Evolutionary conservation across 1,140 invertebrate species (phyloP), one percentile per base, ranked within the genome.

Genomic region (Phymastichus coffea): DNA sequence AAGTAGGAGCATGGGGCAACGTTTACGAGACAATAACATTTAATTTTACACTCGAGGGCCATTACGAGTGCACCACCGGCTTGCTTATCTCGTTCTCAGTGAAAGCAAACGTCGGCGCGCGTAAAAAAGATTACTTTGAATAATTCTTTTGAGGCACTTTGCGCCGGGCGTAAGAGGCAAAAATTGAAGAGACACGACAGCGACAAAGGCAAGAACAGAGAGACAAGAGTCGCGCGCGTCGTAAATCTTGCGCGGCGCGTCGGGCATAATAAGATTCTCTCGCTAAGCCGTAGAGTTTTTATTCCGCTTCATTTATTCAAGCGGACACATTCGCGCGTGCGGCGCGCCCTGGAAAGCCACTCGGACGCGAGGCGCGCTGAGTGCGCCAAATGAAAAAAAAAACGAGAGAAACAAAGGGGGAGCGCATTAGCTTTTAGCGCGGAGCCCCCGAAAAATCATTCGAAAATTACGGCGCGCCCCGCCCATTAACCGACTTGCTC

Each of bases 381-480:
- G n/a, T n/a, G n/a, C n/a, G n/a, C n/a, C n/a, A n/a, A n/a, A n/a
- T n/a, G n/a, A n/a, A n/a, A n/a, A n/a, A 67, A 66, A 63, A 65
- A 60, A 66, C 37, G 64, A 63, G 63, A 63, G 61, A 62, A 52
- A 63, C 30, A 57, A 55, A 43, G 17, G 47, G 25, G 30, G 40
- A 47, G 41, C 51, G 65, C 72, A 70, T 73, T 71, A 71, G 73
- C 73, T 75, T 76, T 76, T 73, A 76, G 68, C 68, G 61, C 33
- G 10, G 40, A 2, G 28, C 37, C 26, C 64, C 62, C 65, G 63
- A 65, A 68, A 71, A 71, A 73, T 74, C 66, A 73, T 73, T 73
- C 63, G 68, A 70, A 70, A 71, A 76, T 75, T 72, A 69, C 66
- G 3, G 64, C 70, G 14, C 47, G 30, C 3, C 47, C 40, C 40